Conservation (phyloP, 2,113 vertebrate genomes). For the Chauna torquata region DNA sequence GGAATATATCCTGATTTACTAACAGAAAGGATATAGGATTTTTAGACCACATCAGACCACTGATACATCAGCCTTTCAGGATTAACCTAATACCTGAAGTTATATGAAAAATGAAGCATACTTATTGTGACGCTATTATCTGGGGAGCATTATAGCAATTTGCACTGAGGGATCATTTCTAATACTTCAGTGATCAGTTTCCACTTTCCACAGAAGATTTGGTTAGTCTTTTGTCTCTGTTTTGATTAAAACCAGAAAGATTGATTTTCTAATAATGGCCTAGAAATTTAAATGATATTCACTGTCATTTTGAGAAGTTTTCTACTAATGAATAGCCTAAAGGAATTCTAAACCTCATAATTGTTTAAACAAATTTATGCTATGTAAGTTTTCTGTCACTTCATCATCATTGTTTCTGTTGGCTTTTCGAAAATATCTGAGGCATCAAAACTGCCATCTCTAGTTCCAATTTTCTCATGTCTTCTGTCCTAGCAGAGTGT, state of each 20-base stretch:
- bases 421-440: neutral
- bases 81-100: neutral
- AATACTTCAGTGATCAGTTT: neutral
- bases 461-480: neutral
- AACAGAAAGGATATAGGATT: neutral
- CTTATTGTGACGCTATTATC: neutral
- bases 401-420: neutral
- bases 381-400: neutral
- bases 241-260: slow-evolving; percentile 35
- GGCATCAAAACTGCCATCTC: neutral
- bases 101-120: neutral
- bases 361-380: neutral
- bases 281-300: slow-evolving; percentile 34
- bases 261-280: slow-evolving; percentile 21
- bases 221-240: neutral
- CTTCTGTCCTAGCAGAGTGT: neutral
- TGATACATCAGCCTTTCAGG: neutral
- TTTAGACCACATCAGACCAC: neutral
- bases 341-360: neutral
- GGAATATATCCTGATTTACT: neutral
- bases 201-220: neutral
- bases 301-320: neutral
- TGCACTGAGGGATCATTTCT: neutral
- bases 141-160: neutral
- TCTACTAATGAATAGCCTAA: slow-evolving; percentile 9